These are phyloP conservation scores for Leucozona laternaria DNA, from an alignment of 2,888 invertebrate genomes.

Conservation along the genomic window DNA sequence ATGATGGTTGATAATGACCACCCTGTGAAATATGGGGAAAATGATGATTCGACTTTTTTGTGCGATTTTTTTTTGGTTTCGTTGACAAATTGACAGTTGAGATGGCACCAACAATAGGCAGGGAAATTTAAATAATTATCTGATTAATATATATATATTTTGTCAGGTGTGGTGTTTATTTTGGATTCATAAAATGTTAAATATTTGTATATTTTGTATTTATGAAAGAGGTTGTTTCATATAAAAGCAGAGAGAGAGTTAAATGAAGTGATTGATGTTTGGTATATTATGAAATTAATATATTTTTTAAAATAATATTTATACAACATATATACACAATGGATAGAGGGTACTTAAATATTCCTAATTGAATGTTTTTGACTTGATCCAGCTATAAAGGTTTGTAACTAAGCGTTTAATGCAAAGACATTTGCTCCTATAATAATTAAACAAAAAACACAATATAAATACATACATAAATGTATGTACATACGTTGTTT, in stretches of 20 bases:
- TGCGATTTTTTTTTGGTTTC: conserved; percentile 33
- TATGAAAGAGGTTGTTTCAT: not conserved
- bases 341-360: not conserved
- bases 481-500: not conserved
- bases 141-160: not conserved
- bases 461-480: no score
- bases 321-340: not conserved
- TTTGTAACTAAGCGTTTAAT: not conserved
- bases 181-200: not conserved
- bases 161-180: not conserved
- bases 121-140: not conserved
- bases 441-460: not conserved
- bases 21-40: conserved; percentile 75
- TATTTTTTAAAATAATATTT: not conserved
- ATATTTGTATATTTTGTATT: conserved; percentile 1
- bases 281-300: conserved; percentile 4
- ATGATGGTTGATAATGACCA: conserved; percentile 74
- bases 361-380: not conserved
- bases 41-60: conserved; percentile 60
- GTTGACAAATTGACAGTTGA: conserved; percentile 50
- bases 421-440: not conserved
- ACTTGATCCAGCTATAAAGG: not conserved
- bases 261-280: conserved; percentile 24
- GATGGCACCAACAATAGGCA: conserved; percentile 51
- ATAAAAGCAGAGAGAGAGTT: not conserved